Base-by-base conservation (phyloP, 2,113 vertebrate species). In the Semnornis frantzii region DNA sequence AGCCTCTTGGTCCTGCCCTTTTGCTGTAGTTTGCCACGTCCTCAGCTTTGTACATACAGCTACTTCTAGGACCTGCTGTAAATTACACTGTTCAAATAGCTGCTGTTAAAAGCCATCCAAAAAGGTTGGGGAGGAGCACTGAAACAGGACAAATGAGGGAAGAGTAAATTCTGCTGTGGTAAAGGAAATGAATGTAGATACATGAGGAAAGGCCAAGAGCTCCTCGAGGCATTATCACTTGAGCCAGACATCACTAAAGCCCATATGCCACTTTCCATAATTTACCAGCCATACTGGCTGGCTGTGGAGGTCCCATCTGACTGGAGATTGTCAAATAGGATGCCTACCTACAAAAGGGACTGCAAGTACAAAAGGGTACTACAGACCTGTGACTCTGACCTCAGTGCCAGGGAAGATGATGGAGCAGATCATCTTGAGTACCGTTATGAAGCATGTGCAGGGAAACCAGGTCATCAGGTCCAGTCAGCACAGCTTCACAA, bases 81-180 rank as follows among this genome's bases (percentile, higher is more conserved):
- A 94, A 92, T 93, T 72, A 72, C 19, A 17, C 82, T 75, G 77
- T 84, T 95, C 82, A 83, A 95, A 90, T 90, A 85, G 71, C 58
- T 74, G 76, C 85, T 85, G 69, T 90, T 92, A 65, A 64, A 94
- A 95, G 62, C 88, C 69, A 48, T 81, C 69, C 52, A 28, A 87
- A 95, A 83, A 68, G 37, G 62, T 10, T 10, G 17, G 44, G 30
- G 33, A 77, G 42, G 80, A 85, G 48, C 58, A 50, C 62, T 90
- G 74, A 84, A 81, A 80, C 23, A 81, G 82, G 58, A 75, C 85
- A 83, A 73, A 83, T 34, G 76, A 80, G 48, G 42, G 68, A 70
- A 79, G 79, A 59, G 64, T 62, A 63, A 77, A 87, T 74, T 52
- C 42, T 80, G 68, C 59, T 48, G 5, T 6, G 34, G 82, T 65